These are phyloP conservation scores for Drepana arcuata DNA, from an alignment of 1,140 invertebrate genomes.

Conservation along the genomic window DNA sequence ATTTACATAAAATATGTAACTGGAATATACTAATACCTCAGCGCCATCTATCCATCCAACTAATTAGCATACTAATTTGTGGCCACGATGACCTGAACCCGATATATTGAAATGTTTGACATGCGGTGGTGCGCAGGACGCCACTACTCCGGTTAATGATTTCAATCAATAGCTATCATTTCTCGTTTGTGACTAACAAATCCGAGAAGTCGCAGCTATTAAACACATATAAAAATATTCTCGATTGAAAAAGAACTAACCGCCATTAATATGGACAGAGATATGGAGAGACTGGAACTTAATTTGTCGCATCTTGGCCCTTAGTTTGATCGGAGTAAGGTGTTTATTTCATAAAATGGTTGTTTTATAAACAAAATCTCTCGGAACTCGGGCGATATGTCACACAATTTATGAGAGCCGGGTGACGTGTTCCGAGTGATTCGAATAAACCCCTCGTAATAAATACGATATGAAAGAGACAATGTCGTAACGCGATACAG, in stretches of 20 bases:
- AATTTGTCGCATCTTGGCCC: slow-evolving; percentile 11
- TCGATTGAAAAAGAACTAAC: slow-evolving; percentile 40
- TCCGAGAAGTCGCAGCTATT: slow-evolving; percentile 17
- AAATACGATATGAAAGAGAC: slow-evolving; percentile 47
- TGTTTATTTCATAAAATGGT: slow-evolving; percentile 5
- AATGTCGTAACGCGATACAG: slow-evolving; percentile 46
- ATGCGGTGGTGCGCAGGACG: too few relatives aligned
- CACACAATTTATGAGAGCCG: slow-evolving; percentile 48
- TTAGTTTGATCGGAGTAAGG: slow-evolving; percentile 18
- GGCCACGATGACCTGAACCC: too few relatives aligned
- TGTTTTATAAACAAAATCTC: slow-evolving; percentile 41
- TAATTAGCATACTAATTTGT: too few relatives aligned
- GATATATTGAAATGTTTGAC: too few relatives aligned
- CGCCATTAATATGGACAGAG: slow-evolving; percentile 52
- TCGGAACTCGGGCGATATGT: slow-evolving; percentile 44
- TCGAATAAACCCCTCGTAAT: slow-evolving; percentile 35
- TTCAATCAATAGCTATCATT: slow-evolving; percentile 12
- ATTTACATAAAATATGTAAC: too few relatives aligned
- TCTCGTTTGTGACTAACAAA: slow-evolving; percentile 30
- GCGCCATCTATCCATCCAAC: too few relatives aligned
- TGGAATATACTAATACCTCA: too few relatives aligned
- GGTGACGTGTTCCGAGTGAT: slow-evolving; percentile 47
- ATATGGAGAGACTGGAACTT: too few relatives aligned
- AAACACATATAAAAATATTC: slow-evolving; percentile 32
- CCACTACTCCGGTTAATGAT: too few relatives aligned